Evolutionary conservation across 2,888 invertebrate species (phyloP), one percentile per base, ranked within the genome.

Genomic region (Sthenelais limicola): DNA sequence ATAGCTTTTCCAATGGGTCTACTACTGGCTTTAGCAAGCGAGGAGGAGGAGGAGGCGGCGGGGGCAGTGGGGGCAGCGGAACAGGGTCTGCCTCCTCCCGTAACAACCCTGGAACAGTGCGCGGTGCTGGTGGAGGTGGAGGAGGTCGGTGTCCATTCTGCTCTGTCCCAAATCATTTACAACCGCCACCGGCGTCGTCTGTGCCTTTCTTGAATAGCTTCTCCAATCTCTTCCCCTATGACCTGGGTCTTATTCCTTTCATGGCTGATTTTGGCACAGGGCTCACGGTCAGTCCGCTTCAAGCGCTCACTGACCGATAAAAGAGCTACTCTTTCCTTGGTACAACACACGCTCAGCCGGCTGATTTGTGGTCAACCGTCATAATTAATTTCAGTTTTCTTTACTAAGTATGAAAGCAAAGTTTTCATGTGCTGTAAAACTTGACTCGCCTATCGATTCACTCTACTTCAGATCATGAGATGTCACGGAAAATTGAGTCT

Each of bases 111-210:
- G 35, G 35, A 7, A 18, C 43, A 9, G 18, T 43, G 43, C 15
- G 51, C 9, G 51, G 51, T 24, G 15, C 7, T 18, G 51, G 51
- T 21, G 9, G 51, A 7, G 15, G 12, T 15, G 21, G 35, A 3
- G 35, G 33, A 35, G 47, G 67, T 67, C 67, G 48, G 67, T 67
- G 67, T 21, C 35, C 62, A 26, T 38, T 15, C 62, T 38, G 62
- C 62, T 38, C 62, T 15, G 38, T 32, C 56, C 32, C 33, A 32
- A 28, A 56, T 28, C 9, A 15, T 43, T 7, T 35, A 35, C 15
- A 21, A n/a, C 38, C 62, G 15, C 12, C 43, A 18, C 12, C 43
- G 43, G 43, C 43, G 12, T 43, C 43, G 18, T 21, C 38, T n/a
- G n/a, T n/a, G 12, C 24, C 35, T 24, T 18, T 12, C 62, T 15